A percentile compares a stretch with the other conserved stretches of the same genome.
These are phyloP conservation scores for Lordiphosa andalusiaca DNA, from an alignment of 2,888 invertebrate species.

Conservation along the genomic window DNA sequence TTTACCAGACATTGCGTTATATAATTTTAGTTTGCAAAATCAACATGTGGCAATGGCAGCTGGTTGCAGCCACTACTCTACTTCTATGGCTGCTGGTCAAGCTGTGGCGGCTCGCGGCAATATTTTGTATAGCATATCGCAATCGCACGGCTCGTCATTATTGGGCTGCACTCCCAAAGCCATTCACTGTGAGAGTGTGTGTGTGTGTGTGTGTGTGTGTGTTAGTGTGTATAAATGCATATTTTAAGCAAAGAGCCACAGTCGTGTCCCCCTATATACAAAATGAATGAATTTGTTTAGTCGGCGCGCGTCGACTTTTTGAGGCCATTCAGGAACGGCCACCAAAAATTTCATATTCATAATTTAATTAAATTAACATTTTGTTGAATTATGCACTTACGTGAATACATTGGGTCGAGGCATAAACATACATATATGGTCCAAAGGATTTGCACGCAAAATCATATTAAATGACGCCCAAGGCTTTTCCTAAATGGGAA, in stretches of 20 bases:
- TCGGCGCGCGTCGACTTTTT: constrained; percentile 41
- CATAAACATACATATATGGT: constrained; percentile 30
- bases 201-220: constrained; percentile 14
- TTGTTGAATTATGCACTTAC: constrained; percentile 61
- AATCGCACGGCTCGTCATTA: constrained; percentile 25
- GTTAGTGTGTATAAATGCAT: constrained; percentile 16
- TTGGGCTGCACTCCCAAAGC: constrained; percentile 34
- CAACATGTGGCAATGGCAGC: constrained; percentile 53
- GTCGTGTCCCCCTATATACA: constrained; percentile 22
- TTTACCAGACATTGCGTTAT: constrained; percentile 54
- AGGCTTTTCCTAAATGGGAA: constrained; percentile 18
- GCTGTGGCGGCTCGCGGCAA: constrained; percentile 26
- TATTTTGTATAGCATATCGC: constrained; percentile 22
- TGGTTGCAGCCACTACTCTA: not conserved
- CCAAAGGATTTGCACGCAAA: constrained; percentile 34
- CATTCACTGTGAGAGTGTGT: constrained; percentile 9
- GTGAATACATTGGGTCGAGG: constrained; percentile 32
- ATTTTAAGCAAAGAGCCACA: constrained; percentile 15
- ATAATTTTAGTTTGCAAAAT: constrained; percentile 59
- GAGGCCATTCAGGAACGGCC: constrained; percentile 44
- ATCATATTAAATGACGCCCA: constrained; percentile 37
- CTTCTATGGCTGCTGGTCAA: constrained; percentile 21
- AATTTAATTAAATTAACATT: constrained; percentile 72
- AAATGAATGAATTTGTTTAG: constrained; percentile 66
- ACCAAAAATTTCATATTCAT: constrained; percentile 60